Conservation (phyloP, 2,888 invertebrate genomes). For the Cryptosula pallasiana region DNA sequence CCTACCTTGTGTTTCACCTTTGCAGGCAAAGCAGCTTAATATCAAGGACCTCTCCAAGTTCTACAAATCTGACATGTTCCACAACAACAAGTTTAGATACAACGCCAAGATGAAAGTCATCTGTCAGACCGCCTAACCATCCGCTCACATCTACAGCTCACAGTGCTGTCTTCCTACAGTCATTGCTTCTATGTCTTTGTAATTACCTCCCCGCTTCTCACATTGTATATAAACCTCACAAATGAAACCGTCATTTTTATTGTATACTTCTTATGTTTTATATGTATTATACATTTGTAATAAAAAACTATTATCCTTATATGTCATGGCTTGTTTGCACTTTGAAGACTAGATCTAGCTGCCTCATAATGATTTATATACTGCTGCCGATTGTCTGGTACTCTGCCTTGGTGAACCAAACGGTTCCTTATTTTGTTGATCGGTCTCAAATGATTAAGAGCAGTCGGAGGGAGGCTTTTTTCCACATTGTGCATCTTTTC, state of each 20-base stretch:
- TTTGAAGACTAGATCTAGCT: no score
- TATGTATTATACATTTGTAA: no score
- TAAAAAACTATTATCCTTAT: background rate
- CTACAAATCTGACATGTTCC: constrained; percentile 84
- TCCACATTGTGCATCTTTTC: background rate
- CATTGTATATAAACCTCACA: no score
- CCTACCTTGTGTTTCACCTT: no score
- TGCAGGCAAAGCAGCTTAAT: constrained; percentile 83
- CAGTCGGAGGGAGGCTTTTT: background rate
- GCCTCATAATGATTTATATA: background rate
- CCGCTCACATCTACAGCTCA: no score
- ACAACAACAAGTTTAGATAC: constrained; percentile 77
- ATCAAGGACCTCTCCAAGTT: constrained; percentile 83
- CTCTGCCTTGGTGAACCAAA: background rate
- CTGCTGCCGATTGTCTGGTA: background rate
- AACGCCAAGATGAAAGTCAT: constrained; percentile 58
- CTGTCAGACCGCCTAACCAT: background rate
- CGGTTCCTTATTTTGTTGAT: background rate
- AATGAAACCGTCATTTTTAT: background rate
- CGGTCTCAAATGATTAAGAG: background rate
- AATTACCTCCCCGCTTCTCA: no score
- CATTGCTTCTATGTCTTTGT: no score
- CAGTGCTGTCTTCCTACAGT: no score
- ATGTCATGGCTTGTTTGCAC: no score
- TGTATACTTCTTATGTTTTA: background rate